Percentiles rank a stretch among this genome's conserved stretches.
These are phyloP conservation scores for Virgularia gustaviana DNA, from an alignment of 92 coral and sea anemone genomes.

Conservation along the genomic window DNA sequence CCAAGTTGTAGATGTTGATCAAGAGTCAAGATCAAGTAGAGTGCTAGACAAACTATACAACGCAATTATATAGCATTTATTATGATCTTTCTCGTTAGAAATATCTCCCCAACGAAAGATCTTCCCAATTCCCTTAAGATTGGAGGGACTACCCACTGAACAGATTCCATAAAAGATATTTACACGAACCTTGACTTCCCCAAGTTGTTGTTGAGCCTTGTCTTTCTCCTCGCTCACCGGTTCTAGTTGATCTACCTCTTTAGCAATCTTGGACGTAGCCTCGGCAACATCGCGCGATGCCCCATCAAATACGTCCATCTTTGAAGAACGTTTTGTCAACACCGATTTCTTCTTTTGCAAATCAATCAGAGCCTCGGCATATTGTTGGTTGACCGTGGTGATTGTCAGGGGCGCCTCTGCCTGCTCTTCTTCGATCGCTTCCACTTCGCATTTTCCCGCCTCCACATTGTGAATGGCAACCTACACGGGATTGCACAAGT, in stretches of 20 bases:
- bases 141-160: not conserved
- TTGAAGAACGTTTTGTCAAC: conserved; percentile 68
- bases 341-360: conserved; percentile 41
- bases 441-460: conserved; percentile 66
- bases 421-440: conserved; percentile 55
- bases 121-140: not conserved
- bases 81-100: no score
- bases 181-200: conserved; percentile 59
- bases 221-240: conserved; percentile 80
- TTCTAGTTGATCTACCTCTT: conserved; percentile 59
- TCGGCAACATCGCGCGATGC: conserved; percentile 62
- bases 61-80: no score
- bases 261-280: conserved; percentile 62
- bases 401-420: not conserved
- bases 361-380: conserved; percentile 25
- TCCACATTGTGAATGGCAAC: conserved; percentile 45
- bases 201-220: conserved; percentile 68
- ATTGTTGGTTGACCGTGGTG: conserved; percentile 20
- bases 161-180: not conserved
- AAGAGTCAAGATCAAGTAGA: no score
- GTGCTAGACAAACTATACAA: no score
- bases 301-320: conserved; percentile 66
- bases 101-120: no score
- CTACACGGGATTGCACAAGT: no score
- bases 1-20: no score